Percentiles rank a stretch among this genome's conserved stretches.
phyloP scores from a whole-genome alignment of 2,888 invertebrate genomes.

The Pachydiplax longipennis region DNA sequence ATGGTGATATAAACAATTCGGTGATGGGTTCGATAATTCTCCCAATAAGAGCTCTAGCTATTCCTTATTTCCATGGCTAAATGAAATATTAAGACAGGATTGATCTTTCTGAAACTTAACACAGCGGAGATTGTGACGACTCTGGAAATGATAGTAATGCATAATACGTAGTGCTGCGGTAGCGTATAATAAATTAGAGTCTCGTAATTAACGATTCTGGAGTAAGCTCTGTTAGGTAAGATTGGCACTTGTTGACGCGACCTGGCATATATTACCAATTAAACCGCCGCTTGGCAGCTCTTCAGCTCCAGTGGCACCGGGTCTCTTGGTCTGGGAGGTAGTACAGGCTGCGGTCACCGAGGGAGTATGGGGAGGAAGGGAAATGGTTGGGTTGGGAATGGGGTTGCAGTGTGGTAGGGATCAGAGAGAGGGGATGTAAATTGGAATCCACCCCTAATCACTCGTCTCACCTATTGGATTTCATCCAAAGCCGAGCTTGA shows the following conservation, averaged over 20 bases:
- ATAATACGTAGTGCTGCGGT: background rate
- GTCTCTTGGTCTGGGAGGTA: background rate
- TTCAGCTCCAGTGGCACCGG: background rate
- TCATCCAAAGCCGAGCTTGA: background rate
- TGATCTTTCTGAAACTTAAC: too few relatives aligned
- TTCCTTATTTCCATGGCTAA: too few relatives aligned
- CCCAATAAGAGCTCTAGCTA: too few relatives aligned
- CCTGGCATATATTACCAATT: background rate
- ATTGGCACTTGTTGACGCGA: background rate
- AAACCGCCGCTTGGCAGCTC: background rate
- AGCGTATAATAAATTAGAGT: background rate
- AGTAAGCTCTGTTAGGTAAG: background rate
- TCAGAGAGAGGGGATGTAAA: background rate
- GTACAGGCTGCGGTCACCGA: background rate
- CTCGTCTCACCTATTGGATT: conserved; percentile 27
- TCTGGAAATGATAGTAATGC: background rate
- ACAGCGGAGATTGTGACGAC: too few relatives aligned
- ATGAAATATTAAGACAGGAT: too few relatives aligned
- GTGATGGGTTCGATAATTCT: too few relatives aligned
- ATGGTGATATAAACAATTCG: too few relatives aligned
- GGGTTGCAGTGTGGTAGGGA: background rate
- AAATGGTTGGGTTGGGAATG: background rate
- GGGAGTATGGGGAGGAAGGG: background rate
- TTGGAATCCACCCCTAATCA: background rate
- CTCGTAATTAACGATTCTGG: background rate